These are phyloP conservation scores for Tarsius wallacei DNA, from an alignment of 2,797 vertebrate genomes.

Conservation along the genomic window DNA sequence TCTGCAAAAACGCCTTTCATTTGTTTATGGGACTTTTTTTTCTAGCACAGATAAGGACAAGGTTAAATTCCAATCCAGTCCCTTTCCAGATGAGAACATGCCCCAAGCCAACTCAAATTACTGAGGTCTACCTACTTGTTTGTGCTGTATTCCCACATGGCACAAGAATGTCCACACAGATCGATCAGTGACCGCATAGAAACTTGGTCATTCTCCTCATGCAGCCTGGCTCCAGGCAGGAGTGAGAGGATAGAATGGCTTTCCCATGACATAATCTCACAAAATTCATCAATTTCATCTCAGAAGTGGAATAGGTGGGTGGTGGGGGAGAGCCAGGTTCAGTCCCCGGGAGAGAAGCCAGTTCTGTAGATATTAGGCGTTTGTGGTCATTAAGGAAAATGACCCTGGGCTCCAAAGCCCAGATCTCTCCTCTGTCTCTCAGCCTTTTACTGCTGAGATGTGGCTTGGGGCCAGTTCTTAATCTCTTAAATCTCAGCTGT, in stretches of 20 bases:
- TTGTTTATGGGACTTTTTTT: neutral
- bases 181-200: neutral
- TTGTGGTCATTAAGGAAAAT: neutral
- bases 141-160: neutral
- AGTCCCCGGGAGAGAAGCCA: neutral
- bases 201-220: neutral
- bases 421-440: neutral
- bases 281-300: neutral
- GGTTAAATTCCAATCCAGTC: constrained; percentile 36
- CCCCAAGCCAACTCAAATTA: neutral
- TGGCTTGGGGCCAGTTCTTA: neutral
- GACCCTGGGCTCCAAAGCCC: neutral
- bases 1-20: neutral
- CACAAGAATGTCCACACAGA: neutral
- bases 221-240: neutral
- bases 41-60: constrained; percentile 41
- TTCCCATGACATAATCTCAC: neutral
- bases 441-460: neutral
- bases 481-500: neutral
- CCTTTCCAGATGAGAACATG: constrained; percentile 15
- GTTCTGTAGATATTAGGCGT: accelerated
- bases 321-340: no score
- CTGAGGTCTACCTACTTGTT: neutral
- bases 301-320: neutral
- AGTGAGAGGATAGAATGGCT: neutral